These are phyloP conservation scores for Drosophila orosa DNA, from an alignment of 1,140 invertebrate species.

Conservation along the genomic window DNA sequence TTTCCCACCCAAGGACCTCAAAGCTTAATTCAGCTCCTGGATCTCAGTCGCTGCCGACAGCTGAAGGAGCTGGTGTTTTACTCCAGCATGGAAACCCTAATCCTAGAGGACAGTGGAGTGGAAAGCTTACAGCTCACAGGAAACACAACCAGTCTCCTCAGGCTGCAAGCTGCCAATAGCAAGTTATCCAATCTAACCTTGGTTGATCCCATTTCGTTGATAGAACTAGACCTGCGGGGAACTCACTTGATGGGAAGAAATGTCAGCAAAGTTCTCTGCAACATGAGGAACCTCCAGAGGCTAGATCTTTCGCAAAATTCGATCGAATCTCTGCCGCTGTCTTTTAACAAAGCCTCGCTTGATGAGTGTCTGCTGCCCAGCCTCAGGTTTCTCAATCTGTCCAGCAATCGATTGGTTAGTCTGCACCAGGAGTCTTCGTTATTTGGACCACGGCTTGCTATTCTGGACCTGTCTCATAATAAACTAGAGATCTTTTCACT, in stretches of 20 bases:
- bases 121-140: neutral
- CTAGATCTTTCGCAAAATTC: constrained; percentile 5
- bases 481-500: neutral
- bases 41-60: constrained; percentile 1
- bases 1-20: neutral
- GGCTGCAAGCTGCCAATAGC: constrained; percentile 1
- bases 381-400: constrained; percentile 4
- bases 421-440: neutral
- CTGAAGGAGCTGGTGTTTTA: neutral
- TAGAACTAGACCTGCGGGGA: constrained; percentile 2
- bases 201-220: neutral
- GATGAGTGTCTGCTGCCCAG: neutral
- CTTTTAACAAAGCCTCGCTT: neutral
- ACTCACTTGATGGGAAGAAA: neutral
- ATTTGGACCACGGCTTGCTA: neutral
- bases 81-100: constrained; percentile 3
- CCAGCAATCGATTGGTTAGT: constrained; percentile 3
- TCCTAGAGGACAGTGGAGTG: constrained; percentile 9
- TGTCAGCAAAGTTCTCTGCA: neutral
- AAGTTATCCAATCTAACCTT: neutral
- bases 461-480: constrained; percentile 2
- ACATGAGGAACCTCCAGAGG: neutral
- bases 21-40: neutral
- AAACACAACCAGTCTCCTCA: neutral
- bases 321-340: neutral